phyloP scores from a whole-genome alignment of 2,888 invertebrate species.

The Drosophila bunnanda region DNA sequence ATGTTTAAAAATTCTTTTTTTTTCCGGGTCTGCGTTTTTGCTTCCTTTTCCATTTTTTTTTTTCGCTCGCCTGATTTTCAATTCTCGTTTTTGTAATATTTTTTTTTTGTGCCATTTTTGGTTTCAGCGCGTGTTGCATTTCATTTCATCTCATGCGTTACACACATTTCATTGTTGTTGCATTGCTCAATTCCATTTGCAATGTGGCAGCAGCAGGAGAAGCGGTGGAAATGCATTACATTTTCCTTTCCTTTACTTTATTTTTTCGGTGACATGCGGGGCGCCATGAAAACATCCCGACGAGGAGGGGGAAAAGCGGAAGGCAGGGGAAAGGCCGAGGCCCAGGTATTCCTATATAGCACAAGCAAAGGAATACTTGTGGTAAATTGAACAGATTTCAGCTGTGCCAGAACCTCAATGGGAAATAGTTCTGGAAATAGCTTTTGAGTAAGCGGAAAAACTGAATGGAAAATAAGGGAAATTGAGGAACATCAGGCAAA shows the following conservation, averaged over 20 bases:
- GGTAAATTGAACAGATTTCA: conserved; percentile 45
- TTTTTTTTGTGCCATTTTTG: conserved; percentile 39
- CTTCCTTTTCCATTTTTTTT: conserved; percentile 32
- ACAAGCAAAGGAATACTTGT: conserved; percentile 33
- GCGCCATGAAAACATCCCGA: conserved; percentile 57
- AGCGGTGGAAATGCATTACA: conserved; percentile 72
- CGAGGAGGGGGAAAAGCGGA: neutral
- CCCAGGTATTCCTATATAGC: conserved; percentile 37
- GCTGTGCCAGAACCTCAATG: conserved; percentile 33
- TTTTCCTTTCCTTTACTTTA: conserved; percentile 32
- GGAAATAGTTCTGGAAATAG: conserved; percentile 29
- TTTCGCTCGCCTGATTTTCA: conserved; percentile 58
- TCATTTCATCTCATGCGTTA: conserved; percentile 78
- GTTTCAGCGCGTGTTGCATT: conserved; percentile 66
- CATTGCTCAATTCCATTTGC: conserved; percentile 48
- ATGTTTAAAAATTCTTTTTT: conserved; percentile 76
- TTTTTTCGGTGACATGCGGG: conserved; percentile 67
- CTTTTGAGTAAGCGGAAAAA: conserved; percentile 21
- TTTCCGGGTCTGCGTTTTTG: conserved; percentile 48
- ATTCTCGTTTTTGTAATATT: conserved; percentile 44
- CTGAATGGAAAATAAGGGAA: conserved; percentile 15
- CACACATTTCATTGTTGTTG: conserved; percentile 58
- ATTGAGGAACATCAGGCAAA: neutral
- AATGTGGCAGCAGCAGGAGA: conserved; percentile 44
- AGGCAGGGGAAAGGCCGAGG: conserved; percentile 9